phyloP scores from a whole-genome alignment of 2,888 invertebrate species.

The Hyposoter didymator region DNA sequence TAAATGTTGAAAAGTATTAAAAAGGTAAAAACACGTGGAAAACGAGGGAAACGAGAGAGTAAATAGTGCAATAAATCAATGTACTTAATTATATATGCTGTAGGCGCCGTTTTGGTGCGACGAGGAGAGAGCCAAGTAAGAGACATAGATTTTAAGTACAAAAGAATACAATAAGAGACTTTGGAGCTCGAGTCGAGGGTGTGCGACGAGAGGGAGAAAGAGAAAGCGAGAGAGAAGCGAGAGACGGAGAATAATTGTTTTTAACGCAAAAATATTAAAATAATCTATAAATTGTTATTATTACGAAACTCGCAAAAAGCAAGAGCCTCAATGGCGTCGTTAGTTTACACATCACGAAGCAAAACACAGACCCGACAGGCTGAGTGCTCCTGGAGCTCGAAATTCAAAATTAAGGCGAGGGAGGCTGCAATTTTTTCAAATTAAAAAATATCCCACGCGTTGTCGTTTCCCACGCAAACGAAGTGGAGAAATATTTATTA shows the following conservation, averaged over 20 bases:
- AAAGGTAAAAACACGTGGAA: neutral
- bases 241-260: slow-evolving; percentile 10
- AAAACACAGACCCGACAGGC: neutral
- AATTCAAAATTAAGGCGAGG: too few species aligned
- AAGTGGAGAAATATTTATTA: too few species aligned
- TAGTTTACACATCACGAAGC: neutral
- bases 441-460: too few species aligned
- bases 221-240: neutral
- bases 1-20: slow-evolving; percentile 66
- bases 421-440: too few species aligned
- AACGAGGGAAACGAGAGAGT: neutral
- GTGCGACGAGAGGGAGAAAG: slow-evolving; percentile 4
- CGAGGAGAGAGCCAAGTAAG: slow-evolving; percentile 41
- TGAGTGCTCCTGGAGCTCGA: too few species aligned
- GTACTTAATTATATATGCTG: slow-evolving; percentile 75
- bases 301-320: neutral
- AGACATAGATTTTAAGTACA: slow-evolving; percentile 67
- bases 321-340: slow-evolving; percentile 3
- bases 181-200: slow-evolving; percentile 27
- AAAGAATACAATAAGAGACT: slow-evolving; percentile 62
- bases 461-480: too few species aligned
- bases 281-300: slow-evolving; percentile 3
- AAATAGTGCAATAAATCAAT: slow-evolving; percentile 78
- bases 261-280: slow-evolving; percentile 3
- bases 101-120: slow-evolving; percentile 24